Evolutionary conservation across 2,797 vertebrate species (phyloP).

Genomic region (Miopithecus talapoin): DNA sequence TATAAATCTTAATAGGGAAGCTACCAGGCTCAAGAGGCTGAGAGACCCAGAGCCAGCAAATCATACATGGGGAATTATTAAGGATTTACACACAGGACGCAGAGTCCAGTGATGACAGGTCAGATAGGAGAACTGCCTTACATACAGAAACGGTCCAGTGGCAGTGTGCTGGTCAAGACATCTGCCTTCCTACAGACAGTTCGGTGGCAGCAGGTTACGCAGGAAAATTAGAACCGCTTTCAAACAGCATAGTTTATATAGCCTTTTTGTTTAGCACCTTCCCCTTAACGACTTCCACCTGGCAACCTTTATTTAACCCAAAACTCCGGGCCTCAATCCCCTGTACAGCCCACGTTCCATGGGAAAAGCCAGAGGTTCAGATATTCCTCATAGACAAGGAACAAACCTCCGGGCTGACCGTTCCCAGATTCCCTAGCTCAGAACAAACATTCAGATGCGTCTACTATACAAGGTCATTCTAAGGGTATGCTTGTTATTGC

Average conservation of each 20-base stretch:
- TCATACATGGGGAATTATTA: not conserved
- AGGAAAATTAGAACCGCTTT: not conserved
- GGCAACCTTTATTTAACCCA: not conserved
- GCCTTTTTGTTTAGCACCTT: not conserved
- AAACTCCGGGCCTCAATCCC: not conserved
- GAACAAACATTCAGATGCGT: not conserved
- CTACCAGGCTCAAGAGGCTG: not conserved
- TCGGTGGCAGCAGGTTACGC: not conserved
- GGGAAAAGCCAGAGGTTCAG: not conserved
- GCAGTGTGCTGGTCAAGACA: not conserved
- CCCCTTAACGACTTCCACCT: not conserved
- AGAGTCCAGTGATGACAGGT: not conserved
- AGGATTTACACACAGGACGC: not conserved
- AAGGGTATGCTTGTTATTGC: not conserved
- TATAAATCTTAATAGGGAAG: not conserved
- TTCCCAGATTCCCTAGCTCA: not conserved
- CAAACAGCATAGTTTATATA: not conserved
- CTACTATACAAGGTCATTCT: not conserved
- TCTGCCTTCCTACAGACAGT: not conserved
- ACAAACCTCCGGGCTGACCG: not conserved
- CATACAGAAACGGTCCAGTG: not conserved
- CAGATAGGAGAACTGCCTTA: not conserved
- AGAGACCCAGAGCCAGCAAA: not conserved
- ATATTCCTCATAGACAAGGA: not conserved
- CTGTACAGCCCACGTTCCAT: not conserved